phyloP scores from a whole-genome alignment of 2,113 vertebrate genomes.

The Pyxicephalus adspersus region DNA sequence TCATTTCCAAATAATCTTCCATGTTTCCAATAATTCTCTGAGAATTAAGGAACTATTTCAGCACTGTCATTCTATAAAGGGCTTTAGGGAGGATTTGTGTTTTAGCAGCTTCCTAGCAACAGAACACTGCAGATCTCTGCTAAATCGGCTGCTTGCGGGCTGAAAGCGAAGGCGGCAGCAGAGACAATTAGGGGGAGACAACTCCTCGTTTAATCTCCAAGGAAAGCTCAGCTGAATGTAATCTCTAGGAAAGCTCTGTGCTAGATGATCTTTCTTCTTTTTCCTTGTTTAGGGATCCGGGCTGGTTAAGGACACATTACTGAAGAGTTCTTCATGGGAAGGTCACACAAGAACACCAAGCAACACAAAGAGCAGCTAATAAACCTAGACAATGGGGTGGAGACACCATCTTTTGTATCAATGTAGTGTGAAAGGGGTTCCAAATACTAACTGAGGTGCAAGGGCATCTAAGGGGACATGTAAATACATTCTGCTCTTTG shows the following conservation, averaged over 20 bases:
- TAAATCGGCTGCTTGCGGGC: constrained; percentile 1
- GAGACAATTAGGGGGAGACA: constrained; percentile 12
- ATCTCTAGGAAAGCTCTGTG: constrained; percentile 23
- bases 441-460: no score
- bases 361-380: neutral
- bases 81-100: constrained; percentile 36
- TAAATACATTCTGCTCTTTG: no score
- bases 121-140: constrained; percentile 26
- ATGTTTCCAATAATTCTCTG: neutral
- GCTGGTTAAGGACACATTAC: neutral
- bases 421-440: no score
- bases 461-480: no score
- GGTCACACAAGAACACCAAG: neutral
- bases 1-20: neutral
- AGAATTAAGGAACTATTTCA: neutral
- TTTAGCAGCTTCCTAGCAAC: constrained; percentile 39
- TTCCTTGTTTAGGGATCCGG: no score
- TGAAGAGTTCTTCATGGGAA: neutral
- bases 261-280: neutral
- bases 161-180: neutral
- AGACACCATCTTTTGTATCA: no score
- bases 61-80: constrained; percentile 13
- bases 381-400: neutral
- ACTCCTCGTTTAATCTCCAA: constrained; percentile 18
- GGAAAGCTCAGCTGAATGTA: constrained; percentile 17